These are phyloP conservation scores for Protula sp. DNA, from an alignment of 2,888 invertebrate genomes.

Conservation along the genomic window DNA sequence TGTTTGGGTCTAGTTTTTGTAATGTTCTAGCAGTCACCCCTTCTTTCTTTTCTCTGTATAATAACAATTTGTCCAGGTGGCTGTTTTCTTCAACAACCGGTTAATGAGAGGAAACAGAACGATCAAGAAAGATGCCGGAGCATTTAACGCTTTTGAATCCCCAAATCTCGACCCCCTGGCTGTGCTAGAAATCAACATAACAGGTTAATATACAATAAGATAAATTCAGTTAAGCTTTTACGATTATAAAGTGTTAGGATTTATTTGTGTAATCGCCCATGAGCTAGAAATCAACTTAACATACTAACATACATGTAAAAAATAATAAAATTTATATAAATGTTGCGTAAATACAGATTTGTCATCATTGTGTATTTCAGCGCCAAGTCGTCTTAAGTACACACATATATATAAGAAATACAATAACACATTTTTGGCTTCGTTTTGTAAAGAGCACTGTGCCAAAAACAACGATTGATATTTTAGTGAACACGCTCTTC, in stretches of 20 bases:
- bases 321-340: no score
- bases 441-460: no score
- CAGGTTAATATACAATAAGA: slow-evolving; percentile 25
- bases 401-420: no score
- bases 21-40: no score
- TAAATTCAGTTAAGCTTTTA: background rate
- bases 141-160: slow-evolving; percentile 71
- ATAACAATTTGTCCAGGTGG: slow-evolving; percentile 48
- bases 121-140: slow-evolving; percentile 64
- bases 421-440: no score
- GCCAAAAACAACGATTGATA: no score
- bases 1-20: no score
- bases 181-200: slow-evolving; percentile 62
- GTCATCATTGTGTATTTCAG: no score
- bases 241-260: background rate
- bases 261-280: background rate
- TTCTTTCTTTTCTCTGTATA: no score
- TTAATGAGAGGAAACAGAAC: slow-evolving; percentile 85
- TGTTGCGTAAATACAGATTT: no score
- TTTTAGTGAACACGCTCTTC: no score
- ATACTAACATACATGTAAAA: background rate
- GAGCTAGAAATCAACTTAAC: background rate
- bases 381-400: no score
- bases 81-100: slow-evolving; percentile 82
- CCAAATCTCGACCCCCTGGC: slow-evolving; percentile 82